Evolutionary conservation across 2,113 vertebrate species (phyloP).

Genomic region (Suncus etruscus): DNA sequence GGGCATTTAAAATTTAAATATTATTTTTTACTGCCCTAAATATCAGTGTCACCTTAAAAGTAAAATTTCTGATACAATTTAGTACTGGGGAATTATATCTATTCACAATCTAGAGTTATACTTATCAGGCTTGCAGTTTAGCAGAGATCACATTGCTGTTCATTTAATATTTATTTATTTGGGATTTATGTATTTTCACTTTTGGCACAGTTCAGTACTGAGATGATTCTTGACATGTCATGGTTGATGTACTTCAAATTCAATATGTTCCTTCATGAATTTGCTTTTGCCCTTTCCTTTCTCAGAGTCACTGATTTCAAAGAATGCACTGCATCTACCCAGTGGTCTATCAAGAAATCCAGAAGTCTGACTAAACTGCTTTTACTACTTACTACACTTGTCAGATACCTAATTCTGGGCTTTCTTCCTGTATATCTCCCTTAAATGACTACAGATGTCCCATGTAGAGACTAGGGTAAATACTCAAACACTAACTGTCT

Average conservation of each 20-base stretch:
- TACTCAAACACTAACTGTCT: background rate
- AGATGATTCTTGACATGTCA: slow-evolving; percentile 33
- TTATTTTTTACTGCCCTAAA: background rate
- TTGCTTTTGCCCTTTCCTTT: background rate
- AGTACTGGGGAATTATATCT: slow-evolving; percentile 5
- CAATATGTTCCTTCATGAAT: background rate
- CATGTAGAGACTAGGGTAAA: background rate
- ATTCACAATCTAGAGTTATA: slow-evolving; percentile 64
- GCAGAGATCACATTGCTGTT: slow-evolving; percentile 21
- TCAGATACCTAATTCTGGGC: background rate
- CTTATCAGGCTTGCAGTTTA: slow-evolving; percentile 31
- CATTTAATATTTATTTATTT: background rate
- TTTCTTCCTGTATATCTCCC: background rate
- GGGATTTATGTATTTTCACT: slow-evolving; percentile 25
- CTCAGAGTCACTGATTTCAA: background rate
- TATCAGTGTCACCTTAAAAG: background rate
- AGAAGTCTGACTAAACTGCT: background rate
- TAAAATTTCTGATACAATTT: slow-evolving; percentile 62
- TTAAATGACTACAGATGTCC: background rate
- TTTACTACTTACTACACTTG: background rate
- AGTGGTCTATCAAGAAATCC: background rate
- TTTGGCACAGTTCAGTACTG: background rate
- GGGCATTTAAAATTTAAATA: background rate
- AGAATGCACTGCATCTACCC: background rate
- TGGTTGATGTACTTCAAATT: background rate